Evolutionary conservation across 2,888 invertebrate genomes (phyloP).

Genomic region (Actias luna): DNA sequence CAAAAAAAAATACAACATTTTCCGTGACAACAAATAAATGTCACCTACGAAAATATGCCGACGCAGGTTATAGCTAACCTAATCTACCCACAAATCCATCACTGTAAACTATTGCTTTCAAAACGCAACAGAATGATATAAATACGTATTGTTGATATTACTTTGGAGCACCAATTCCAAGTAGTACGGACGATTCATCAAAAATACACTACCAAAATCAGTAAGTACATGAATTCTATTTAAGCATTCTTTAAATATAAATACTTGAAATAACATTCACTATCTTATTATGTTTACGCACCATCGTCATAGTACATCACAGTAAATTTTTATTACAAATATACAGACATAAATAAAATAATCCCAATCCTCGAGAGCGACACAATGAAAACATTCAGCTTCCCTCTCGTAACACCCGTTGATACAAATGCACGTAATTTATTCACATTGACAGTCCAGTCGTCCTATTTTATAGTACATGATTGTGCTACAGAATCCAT

Average conservation of each 20-base stretch:
- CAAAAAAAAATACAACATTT: no score
- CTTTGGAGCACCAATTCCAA: not conserved
- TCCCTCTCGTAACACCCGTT: slow-evolving; percentile 40
- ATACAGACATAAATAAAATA: not conserved
- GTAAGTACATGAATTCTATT: not conserved
- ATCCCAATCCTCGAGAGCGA: not conserved
- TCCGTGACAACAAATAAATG: no score
- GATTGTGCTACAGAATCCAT: slow-evolving; percentile 50
- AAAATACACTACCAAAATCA: not conserved
- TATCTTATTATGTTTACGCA: not conserved
- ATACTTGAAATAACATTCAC: not conserved
- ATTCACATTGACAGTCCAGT: slow-evolving; percentile 55
- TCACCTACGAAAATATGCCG: no score
- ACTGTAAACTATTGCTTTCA: no score
- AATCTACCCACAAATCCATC: no score
- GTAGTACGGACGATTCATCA: not conserved
- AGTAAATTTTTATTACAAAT: not conserved
- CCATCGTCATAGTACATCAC: not conserved
- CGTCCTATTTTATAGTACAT: slow-evolving; percentile 62
- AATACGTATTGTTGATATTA: not conserved
- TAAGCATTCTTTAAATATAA: not conserved
- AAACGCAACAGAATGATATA: no score
- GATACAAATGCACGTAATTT: slow-evolving; percentile 61
- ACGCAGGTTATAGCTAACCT: no score
- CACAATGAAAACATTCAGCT: slow-evolving; percentile 3